A percentile compares a stretch with the other conserved stretches of the same genome.
phyloP scores from a whole-genome alignment of 1,140 invertebrate genomes.

The Galendromus occidentalis region DNA sequence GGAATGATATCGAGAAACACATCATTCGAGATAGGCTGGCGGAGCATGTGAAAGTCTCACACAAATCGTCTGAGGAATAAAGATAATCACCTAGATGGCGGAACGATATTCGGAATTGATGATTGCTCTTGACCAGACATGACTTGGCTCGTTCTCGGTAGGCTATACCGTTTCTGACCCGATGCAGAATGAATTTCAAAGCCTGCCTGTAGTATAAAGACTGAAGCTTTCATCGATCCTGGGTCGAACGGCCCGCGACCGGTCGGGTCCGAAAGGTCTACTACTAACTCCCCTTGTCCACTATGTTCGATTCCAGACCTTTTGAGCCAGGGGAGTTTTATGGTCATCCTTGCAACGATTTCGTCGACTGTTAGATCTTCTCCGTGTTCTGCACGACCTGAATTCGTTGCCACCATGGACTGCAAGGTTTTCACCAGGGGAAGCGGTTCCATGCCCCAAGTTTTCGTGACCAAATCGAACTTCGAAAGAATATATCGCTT shows the following conservation, averaged over 20 bases:
- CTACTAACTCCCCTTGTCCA: no score
- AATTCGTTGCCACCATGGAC: not conserved
- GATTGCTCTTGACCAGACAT: not conserved
- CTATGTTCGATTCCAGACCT: not conserved
- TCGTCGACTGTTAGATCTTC: not conserved
- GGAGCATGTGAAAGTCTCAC: no score
- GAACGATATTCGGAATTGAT: not conserved
- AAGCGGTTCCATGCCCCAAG: conserved; percentile 42
- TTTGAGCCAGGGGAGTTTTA: not conserved
- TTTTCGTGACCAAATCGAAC: conserved; percentile 43
- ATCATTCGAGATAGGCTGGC: no score
- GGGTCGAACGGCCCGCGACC: not conserved
- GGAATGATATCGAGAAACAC: no score
- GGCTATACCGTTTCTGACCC: not conserved
- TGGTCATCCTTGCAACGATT: not conserved
- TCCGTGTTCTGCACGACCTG: not conserved
- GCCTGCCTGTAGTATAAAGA: not conserved
- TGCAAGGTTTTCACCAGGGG: conserved; percentile 41
- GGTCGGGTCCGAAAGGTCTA: not conserved
- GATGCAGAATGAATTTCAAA: not conserved
- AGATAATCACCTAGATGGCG: no score
- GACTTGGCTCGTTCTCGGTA: not conserved
- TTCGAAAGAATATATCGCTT: not conserved
- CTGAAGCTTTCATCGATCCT: no score
- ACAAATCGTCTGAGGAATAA: no score